These are phyloP conservation scores for Mamestra brassicae DNA, from an alignment of 2,888 invertebrate genomes.

Conservation along the genomic window DNA sequence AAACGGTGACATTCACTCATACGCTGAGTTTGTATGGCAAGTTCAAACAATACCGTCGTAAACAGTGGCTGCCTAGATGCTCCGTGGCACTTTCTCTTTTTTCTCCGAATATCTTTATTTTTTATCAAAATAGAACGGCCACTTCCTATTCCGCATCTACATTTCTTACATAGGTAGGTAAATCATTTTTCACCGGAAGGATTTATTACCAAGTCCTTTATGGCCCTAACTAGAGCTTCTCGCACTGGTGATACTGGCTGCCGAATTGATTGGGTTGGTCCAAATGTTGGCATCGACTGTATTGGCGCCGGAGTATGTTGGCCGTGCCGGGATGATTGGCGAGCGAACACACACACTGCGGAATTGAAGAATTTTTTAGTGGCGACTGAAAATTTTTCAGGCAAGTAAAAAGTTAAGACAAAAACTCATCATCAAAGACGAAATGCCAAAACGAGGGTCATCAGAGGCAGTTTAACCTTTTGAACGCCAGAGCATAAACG, in stretches of 20 bases:
- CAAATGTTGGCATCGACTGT: slow-evolving; percentile 90
- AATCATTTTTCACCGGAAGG: neutral
- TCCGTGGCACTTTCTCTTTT: too few relatives aligned
- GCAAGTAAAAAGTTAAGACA: too few relatives aligned
- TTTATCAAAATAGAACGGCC: neutral
- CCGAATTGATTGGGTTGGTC: slow-evolving; percentile 92
- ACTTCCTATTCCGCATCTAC: neutral
- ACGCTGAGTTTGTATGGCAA: too few relatives aligned
- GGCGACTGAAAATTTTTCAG: too few relatives aligned
- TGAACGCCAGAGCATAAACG: too few relatives aligned
- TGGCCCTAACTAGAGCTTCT: slow-evolving; percentile 57
- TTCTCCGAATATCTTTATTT: too few relatives aligned
- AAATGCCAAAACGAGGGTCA: too few relatives aligned
- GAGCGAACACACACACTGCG: slow-evolving; percentile 95
- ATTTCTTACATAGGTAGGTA: neutral
- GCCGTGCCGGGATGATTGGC: slow-evolving; percentile 95
- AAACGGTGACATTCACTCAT: too few relatives aligned
- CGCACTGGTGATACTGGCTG: slow-evolving; percentile 79
- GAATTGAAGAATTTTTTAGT: slow-evolving; percentile 20
- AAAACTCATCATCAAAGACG: too few relatives aligned
- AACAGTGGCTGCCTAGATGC: too few relatives aligned
- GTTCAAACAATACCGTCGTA: too few relatives aligned
- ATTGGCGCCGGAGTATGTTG: slow-evolving; percentile 91
- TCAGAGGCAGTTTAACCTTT: too few relatives aligned
- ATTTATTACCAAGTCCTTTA: neutral